Evolutionary conservation across 2,113 vertebrate genomes (phyloP).

Genomic region (Megaleporinus macrocephalus): DNA sequence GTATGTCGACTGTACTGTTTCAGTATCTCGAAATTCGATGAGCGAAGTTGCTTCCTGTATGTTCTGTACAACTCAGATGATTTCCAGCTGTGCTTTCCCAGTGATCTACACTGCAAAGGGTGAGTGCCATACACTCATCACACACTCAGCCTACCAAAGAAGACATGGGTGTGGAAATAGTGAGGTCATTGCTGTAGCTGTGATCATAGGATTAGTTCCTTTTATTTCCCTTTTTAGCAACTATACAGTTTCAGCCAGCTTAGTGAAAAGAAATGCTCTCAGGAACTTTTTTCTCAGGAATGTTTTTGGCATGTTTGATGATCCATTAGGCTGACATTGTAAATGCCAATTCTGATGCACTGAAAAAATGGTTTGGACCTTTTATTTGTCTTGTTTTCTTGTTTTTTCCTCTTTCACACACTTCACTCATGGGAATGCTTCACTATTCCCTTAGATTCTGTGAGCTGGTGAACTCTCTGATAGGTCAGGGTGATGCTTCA

Average conservation of each 20-base stretch:
- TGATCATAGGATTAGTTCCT: no score
- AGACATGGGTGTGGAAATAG: background rate
- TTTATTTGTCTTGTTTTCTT: background rate
- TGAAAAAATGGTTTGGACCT: background rate
- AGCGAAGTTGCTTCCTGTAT: constrained; percentile 90
- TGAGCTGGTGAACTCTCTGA: constrained; percentile 81
- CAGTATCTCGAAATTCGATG: constrained; percentile 86
- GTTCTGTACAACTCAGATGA: constrained; percentile 84
- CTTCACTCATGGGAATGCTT: background rate
- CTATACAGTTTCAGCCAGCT: background rate
- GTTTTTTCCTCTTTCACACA: background rate
- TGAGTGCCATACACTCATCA: constrained; percentile 62
- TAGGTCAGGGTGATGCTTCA: constrained; percentile 64
- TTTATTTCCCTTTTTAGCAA: background rate
- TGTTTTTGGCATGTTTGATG: background rate
- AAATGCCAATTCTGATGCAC: background rate
- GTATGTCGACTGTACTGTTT: background rate
- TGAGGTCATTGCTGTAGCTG: background rate
- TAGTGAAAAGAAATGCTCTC: background rate
- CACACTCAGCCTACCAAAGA: background rate
- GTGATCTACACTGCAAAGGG: constrained; percentile 84
- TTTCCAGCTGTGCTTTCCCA: constrained; percentile 90
- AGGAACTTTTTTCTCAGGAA: background rate
- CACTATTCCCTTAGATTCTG: constrained; percentile 80
- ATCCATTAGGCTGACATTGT: background rate